phyloP scores from a whole-genome alignment of 2,113 vertebrate genomes.

The Heptranchias perlo region DNA sequence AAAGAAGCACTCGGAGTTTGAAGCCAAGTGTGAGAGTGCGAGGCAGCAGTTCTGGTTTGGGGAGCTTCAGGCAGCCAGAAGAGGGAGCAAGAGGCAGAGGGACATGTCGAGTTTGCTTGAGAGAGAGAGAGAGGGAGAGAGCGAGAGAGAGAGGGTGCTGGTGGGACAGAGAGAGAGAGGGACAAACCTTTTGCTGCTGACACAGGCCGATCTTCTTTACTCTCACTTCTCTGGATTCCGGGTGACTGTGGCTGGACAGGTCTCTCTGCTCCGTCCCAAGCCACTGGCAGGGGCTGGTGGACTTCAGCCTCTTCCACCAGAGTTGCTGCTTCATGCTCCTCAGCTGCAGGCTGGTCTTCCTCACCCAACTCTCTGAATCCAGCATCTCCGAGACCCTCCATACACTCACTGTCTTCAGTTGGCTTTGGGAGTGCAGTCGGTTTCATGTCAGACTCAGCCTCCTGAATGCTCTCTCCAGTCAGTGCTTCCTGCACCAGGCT shows the following conservation, averaged over 20 bases:
- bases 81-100: not conserved
- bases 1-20: not conserved
- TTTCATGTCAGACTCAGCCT: not conserved
- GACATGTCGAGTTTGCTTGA: not conserved
- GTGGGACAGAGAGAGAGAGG: not conserved
- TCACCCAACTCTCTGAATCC: not conserved
- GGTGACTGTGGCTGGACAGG: not conserved
- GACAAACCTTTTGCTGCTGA: not conserved
- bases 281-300: not conserved
- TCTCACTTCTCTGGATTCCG: not conserved
- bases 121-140: not conserved
- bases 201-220: not conserved
- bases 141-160: not conserved
- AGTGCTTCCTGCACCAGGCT: too few species aligned
- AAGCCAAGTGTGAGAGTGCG: not conserved
- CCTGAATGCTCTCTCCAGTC: not conserved
- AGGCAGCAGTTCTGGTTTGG: not conserved
- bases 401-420: not conserved
- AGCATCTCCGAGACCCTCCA: not conserved
- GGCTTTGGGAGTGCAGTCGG: not conserved
- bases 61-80: not conserved
- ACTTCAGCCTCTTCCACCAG: not conserved
- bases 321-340: not conserved
- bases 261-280: not conserved
- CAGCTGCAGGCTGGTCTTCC: not conserved